Base-by-base conservation (phyloP, 2,797 vertebrate species). In the Caiman crocodilus region DNA sequence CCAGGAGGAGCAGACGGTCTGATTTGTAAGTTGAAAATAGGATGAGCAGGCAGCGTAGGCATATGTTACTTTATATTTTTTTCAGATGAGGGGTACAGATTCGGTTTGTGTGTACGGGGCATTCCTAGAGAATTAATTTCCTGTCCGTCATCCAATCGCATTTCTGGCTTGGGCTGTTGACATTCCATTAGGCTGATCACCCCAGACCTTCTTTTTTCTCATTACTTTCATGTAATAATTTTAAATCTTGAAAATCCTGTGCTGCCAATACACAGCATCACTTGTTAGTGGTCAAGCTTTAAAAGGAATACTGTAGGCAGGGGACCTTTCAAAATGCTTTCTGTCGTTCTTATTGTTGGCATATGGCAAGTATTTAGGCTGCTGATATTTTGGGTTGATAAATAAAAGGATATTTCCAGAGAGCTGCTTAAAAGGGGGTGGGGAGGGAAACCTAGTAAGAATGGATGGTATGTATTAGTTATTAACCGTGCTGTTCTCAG, bases 401-500 rank as follows among this genome's bases (percentile, higher is more conserved):
- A 85, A 67, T 82, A 67, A 90, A 78, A 69, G 76, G 57, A 56
- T 86, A n/a, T 63, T 93, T 88, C 65, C 61, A 30, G 60, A 90
- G 92, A 79, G 67, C 69, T 61, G 26, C 60, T 94, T 71, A 82
- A 79, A 94, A 50, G 42, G 42, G 42, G 42, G 42, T 50, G 42
- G 42, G 42, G 42, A 50, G 85, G 17, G 88, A 84, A 93, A 84
- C 67, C 13, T 64, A 0, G 9, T 35, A 90, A 84, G 93, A 88
- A 89, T 77, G 86, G 63, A 69, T 79, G 77, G 74, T 55, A 28
- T 26, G 3, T 17, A 13, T 61, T 84, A 56, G 55, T 64, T 26
- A 59, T 92, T 67, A 75, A 35, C 94, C 50, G 26, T 61, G 82
- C 42, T 87, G 91, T 78, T 93, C 92, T 87, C 86, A 15, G 60